Evolutionary conservation across 2,797 vertebrate species (phyloP).

Genomic region (Triplophysa yarkandensis): DNA sequence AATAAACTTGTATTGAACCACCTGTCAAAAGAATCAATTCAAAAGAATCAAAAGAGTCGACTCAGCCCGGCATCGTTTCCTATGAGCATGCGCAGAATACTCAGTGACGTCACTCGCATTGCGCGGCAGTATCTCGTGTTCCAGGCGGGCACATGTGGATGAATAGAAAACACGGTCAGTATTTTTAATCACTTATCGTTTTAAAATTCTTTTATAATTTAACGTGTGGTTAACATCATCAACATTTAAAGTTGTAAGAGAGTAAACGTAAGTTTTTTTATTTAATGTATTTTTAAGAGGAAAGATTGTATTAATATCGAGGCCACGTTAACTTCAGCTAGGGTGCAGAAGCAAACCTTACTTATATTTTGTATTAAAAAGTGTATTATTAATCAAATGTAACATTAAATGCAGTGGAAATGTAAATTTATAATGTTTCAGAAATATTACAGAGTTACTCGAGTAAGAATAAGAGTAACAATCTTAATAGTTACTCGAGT

Average conservation of each 20-base stretch:
- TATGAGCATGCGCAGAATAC: conserved; percentile 25
- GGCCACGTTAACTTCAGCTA: conserved; percentile 40
- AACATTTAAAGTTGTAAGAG: neutral
- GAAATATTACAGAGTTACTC: too few relatives aligned
- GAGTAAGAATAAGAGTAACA: too few relatives aligned
- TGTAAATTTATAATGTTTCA: too few relatives aligned
- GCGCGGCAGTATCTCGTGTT: conserved; percentile 12
- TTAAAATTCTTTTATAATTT: rapidly evolving
- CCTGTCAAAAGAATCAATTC: too few relatives aligned
- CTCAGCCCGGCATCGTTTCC: neutral
- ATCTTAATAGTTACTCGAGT: too few relatives aligned
- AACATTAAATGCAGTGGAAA: too few relatives aligned
- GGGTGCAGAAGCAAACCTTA: conserved; percentile 5
- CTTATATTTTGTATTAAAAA: neutral
- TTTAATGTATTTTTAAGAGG: neutral
- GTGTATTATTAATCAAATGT: neutral
- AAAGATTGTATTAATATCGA: conserved; percentile 1
- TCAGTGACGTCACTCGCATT: conserved; percentile 23
- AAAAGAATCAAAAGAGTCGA: too few relatives aligned
- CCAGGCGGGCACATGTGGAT: conserved; percentile 45
- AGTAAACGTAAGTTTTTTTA: neutral
- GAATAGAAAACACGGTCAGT: conserved; percentile 46
- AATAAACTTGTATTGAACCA: too few relatives aligned
- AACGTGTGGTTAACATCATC: neutral
- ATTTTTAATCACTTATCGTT: neutral